These are phyloP conservation scores for Aphidius gifuensis DNA, from an alignment of 1,140 invertebrate genomes.

Conservation along the genomic window DNA sequence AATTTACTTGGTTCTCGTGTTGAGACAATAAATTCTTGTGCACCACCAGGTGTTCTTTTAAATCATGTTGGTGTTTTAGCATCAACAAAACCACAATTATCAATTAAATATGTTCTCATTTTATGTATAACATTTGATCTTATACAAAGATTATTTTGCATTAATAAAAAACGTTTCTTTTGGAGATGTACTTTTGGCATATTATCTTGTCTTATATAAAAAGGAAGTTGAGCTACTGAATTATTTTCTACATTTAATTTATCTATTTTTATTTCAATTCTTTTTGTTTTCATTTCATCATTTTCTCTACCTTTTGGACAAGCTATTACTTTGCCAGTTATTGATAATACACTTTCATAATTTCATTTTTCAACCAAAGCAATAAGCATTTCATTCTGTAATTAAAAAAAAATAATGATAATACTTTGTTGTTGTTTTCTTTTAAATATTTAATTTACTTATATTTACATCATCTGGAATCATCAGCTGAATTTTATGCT, in stretches of 20 bases:
- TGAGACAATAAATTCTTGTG: conserved; percentile 93
- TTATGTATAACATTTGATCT: conserved; percentile 77
- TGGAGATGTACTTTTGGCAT: conserved; percentile 78
- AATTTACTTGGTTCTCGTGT: conserved; percentile 76
- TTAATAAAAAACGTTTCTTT: conserved; percentile 74
- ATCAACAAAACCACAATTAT: conserved; percentile 82
- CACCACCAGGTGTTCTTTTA: conserved; percentile 89
- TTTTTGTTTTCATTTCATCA: conserved; percentile 74
- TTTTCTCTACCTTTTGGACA: conserved; percentile 65
- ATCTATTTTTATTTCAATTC: conserved; percentile 79
- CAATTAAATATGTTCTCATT: conserved; percentile 82
- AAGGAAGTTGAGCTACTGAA: conserved; percentile 67
- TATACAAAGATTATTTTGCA: conserved; percentile 81
- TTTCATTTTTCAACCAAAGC: conserved; percentile 52
- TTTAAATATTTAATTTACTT: conserved; percentile 16
- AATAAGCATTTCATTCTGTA: conserved; percentile 50
- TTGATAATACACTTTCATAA: conserved; percentile 63
- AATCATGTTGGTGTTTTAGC: conserved; percentile 94
- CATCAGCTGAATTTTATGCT: conserved; percentile 85
- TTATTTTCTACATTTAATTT: conserved; percentile 70
- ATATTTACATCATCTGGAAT: conserved; percentile 60
- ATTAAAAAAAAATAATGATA: conserved; percentile 30
- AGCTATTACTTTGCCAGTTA: conserved; percentile 60
- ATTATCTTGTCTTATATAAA: conserved; percentile 71
- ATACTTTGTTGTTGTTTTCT: conserved; percentile 9